Evolutionary conservation across 30 jellyfish, hydroid and myxozoan species (phyloP).

Genomic region (Aurelia aurita complex sp. Pacific): DNA sequence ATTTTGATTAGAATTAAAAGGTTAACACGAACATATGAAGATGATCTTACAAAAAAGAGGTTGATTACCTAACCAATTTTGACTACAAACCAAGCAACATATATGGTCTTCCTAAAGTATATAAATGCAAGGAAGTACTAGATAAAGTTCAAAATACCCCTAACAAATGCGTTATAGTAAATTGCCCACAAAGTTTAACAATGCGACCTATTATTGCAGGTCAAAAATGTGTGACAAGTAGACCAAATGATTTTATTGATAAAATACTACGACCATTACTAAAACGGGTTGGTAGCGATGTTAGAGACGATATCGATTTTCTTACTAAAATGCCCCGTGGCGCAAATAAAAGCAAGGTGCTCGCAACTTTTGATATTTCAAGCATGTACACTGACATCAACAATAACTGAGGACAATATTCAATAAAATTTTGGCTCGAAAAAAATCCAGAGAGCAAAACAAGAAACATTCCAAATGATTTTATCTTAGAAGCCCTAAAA

Average conservation of each 20-base stretch:
- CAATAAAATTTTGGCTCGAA: constrained; percentile 24
- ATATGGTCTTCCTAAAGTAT: constrained; percentile 4
- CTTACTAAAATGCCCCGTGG: constrained; percentile 4
- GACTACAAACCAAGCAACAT: not conserved
- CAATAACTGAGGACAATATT: constrained; percentile 21
- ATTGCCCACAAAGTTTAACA: constrained; percentile 34
- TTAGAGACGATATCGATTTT: not conserved
- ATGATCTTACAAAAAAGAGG: constrained; percentile 6
- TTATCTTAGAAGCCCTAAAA: constrained; percentile 5
- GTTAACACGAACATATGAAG: not conserved
- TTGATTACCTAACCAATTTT: constrained; percentile 20
- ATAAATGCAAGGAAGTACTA: constrained; percentile 30
- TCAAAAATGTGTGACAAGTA: constrained; percentile 18
- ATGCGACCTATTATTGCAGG: constrained; percentile 35
- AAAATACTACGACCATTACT: constrained; percentile 14
- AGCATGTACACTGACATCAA: constrained; percentile 30
- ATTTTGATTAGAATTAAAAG: constrained; percentile 8
- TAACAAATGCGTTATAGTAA: constrained; percentile 4
- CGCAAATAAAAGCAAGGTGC: not conserved
- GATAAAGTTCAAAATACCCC: constrained; percentile 2
- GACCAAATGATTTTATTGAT: constrained; percentile 4
- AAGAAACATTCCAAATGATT: constrained; percentile 14
- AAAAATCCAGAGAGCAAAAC: not conserved
- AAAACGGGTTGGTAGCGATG: constrained; percentile 5
- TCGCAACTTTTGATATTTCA: constrained; percentile 9